Percentiles rank a stretch among this genome's conserved stretches.
phyloP scores from a whole-genome alignment of 92 coral and sea anemone species.

The Epizoanthus ramosus region DNA sequence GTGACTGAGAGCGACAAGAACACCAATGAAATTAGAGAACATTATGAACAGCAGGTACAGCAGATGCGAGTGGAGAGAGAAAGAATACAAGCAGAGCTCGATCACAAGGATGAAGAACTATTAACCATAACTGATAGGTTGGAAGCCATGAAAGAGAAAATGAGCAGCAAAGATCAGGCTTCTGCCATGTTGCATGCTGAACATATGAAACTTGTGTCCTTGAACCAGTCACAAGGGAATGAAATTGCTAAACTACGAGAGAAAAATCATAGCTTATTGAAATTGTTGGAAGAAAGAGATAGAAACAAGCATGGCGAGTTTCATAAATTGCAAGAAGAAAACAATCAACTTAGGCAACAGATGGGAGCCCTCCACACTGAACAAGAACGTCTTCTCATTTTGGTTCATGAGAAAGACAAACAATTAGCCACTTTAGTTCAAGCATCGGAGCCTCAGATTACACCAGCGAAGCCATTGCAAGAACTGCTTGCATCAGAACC shows the following conservation, averaged over 20 bases:
- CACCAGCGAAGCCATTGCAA: conserved; percentile 23
- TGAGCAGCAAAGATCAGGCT: conserved; percentile 92
- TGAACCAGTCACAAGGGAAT: conserved; percentile 93
- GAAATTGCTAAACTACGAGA: conserved; percentile 93
- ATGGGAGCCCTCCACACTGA: conserved; percentile 72
- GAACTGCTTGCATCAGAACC: conserved; percentile 39
- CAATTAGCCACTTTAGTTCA: conserved; percentile 72
- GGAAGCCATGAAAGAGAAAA: conserved; percentile 86
- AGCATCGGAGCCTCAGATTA: conserved; percentile 34
- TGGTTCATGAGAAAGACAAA: conserved; percentile 88
- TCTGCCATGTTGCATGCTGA: conserved; percentile 84
- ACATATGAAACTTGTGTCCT: conserved; percentile 82
- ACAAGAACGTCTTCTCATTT: conserved; percentile 80
- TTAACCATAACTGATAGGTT: conserved; percentile 76
- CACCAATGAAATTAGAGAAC: conserved; percentile 60
- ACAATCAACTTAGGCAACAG: conserved; percentile 57
- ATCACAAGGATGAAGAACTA: conserved; percentile 81
- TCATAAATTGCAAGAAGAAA: conserved; percentile 63
- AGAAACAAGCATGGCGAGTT: conserved; percentile 58
- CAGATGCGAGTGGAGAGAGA: conserved; percentile 78
- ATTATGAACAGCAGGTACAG: conserved; percentile 73
- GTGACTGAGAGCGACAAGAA: conserved; percentile 82
- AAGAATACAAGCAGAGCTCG: conserved; percentile 72
- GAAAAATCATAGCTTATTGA: conserved; percentile 58
- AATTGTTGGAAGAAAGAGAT: conserved; percentile 80